These are phyloP conservation scores for Psittacula echo DNA, from an alignment of 2,797 vertebrate genomes.

Conservation along the genomic window DNA sequence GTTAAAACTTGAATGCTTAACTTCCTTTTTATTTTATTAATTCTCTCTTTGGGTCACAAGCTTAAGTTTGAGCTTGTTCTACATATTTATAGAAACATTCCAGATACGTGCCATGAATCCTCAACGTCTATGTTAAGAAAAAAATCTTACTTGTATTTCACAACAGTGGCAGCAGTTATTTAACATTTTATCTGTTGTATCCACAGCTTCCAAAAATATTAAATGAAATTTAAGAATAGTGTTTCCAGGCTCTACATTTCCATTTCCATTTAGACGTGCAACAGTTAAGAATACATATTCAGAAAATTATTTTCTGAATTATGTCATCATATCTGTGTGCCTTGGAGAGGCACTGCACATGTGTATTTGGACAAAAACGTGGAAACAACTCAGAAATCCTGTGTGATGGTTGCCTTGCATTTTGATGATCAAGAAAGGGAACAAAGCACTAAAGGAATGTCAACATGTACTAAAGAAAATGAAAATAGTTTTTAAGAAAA, in stretches of 20 bases:
- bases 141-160: not conserved
- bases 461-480: not conserved
- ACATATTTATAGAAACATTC: not conserved
- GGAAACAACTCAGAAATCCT: not conserved
- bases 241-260: not conserved
- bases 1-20: slow-evolving; percentile 7
- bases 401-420: not conserved
- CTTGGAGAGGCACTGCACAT: not conserved
- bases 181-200: not conserved
- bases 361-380: not conserved
- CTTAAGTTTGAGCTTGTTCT: not conserved
- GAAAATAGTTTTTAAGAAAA: not conserved
- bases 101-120: not conserved
- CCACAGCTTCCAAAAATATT: not conserved
- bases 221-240: not conserved
- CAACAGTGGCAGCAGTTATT: not conserved
- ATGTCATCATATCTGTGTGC: not conserved
- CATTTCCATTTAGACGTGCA: not conserved
- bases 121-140: not conserved
- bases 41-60: not conserved
- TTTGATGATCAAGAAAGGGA: not conserved
- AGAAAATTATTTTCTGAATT: not conserved
- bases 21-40: not conserved
- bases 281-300: not conserved
- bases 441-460: not conserved